Base-by-base conservation (phyloP, 2,888 invertebrate genomes). In the Ganaspis brasiliensis region DNA sequence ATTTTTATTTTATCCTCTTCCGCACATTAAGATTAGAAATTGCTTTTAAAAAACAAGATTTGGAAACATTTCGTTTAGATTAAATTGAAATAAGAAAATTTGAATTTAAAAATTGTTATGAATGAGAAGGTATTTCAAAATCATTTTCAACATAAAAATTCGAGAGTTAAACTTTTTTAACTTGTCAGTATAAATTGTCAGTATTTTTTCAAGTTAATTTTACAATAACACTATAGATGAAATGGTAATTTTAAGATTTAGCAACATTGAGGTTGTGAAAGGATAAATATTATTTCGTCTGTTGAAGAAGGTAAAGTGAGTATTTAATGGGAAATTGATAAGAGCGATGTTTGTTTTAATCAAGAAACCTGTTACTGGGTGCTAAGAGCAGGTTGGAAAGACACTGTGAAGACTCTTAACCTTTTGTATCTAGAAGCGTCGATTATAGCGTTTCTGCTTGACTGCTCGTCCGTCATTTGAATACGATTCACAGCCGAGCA, bases 391-490 rank as follows among this genome's bases (percentile, higher is more conserved):
- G 10, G 67, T 21, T 40, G 40, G 67, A 45, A 45, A 67, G 40
- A 45, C 6, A n/a, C 67, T 24, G 40, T 67, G 40, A 67, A 67
- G 24, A 67, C 67, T 67, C 67, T 63, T 63, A 45, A 67, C 40
- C 67, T 67, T 67, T 67, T 67, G 67, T 67, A 24, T 67, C 45
- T 45, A 19, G 14, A 67, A 67, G n/a, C 63, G 63, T 63, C 63
- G 63, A 63, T 67, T 67, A 67, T 21, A 67, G 40, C 67, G n/a
- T 40, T 67, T 67, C 67, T 67, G 67, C 67, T 24, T 24, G 40
- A 40, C 45, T 24, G 67, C 67, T 67, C 67, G 40, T 67, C 45
- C 40, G 67, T 67, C 24, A 67, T 67, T 67, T 67, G 67, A 67
- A 67, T 67, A 67, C 67, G 67, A 45, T 40, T 67, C 40, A 24